Conservation (phyloP, 2,888 invertebrate species). For the Aphelenchoides bicaudatus region DNA sequence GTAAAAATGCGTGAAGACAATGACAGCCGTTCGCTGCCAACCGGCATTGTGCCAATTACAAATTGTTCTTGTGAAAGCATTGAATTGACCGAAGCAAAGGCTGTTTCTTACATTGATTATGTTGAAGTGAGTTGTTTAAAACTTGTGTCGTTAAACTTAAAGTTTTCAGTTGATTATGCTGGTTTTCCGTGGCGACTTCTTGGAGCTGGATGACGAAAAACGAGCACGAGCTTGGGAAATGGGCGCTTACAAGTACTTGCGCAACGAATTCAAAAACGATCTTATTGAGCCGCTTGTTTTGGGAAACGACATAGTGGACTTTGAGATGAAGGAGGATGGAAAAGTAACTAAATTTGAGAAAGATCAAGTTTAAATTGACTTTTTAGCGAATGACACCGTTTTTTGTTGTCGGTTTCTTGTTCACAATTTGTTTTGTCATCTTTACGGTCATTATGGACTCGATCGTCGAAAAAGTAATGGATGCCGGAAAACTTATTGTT, state of each 20-base stretch:
- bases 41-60: slow-evolving; percentile 20
- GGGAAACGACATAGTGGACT: slow-evolving; percentile 58
- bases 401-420: slow-evolving; percentile 10
- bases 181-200: slow-evolving; percentile 38
- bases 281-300: slow-evolving; percentile 43
- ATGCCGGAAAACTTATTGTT: slow-evolving; percentile 35
- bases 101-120: slow-evolving; percentile 20
- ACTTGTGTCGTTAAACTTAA: slow-evolving; percentile 3
- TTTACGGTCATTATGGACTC: slow-evolving; percentile 37
- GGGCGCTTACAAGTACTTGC: slow-evolving; percentile 40
- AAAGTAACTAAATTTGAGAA: too few relatives aligned
- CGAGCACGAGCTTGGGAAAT: slow-evolving; percentile 33
- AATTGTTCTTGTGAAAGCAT: slow-evolving; percentile 15
- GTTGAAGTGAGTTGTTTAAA: slow-evolving; percentile 20
- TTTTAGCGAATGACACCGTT: slow-evolving; percentile 4
- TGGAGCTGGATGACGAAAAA: slow-evolving; percentile 30
- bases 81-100: slow-evolving; percentile 18
- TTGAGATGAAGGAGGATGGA: slow-evolving; percentile 58
- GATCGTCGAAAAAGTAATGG: slow-evolving; percentile 35
- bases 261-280: slow-evolving; percentile 26
- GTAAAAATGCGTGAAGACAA: slow-evolving; percentile 25
- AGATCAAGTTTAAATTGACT: slow-evolving; percentile 15
- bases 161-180: slow-evolving; percentile 37
- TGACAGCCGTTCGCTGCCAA: slow-evolving; percentile 16
- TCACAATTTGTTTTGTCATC: slow-evolving; percentile 31